Evolutionary conservation across 2,888 invertebrate species (phyloP).

Genomic region (Drosophila multiciliata): DNA sequence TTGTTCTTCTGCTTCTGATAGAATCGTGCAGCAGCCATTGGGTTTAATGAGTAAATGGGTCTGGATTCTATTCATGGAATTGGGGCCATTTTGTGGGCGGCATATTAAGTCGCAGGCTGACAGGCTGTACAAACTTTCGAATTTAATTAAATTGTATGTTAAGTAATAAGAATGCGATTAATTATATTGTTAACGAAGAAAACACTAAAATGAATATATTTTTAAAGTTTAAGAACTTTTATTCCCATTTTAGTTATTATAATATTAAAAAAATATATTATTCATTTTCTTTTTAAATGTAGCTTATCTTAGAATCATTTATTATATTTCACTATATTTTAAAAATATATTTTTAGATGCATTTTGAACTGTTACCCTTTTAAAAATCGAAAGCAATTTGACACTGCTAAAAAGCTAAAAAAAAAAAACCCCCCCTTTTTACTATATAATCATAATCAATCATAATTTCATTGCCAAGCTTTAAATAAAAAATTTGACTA

Average conservation of each 20-base stretch:
- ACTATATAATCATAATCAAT: too few relatives aligned
- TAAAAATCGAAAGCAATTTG: neutral
- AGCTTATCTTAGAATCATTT: neutral
- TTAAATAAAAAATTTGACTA: neutral
- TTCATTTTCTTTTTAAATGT: neutral
- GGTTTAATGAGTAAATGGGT: constrained; percentile 67
- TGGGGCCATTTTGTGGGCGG: constrained; percentile 42
- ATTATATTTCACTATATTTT: neutral
- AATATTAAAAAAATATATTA: neutral
- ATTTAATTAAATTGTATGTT: constrained; percentile 45
- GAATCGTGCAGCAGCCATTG: constrained; percentile 62
- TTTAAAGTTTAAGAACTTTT: neutral
- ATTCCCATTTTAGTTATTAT: neutral
- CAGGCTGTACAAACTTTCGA: neutral
- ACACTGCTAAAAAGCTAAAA: too few relatives aligned
- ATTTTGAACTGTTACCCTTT: neutral
- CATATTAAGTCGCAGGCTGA: constrained; percentile 34
- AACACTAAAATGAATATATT: neutral
- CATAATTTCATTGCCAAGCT: neutral
- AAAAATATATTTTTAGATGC: neutral
- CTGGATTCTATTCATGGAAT: constrained; percentile 29
- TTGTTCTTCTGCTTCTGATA: neutral
- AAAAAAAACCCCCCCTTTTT: too few relatives aligned
- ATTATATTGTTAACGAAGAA: neutral
- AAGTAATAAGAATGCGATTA: neutral